Percentiles rank a stretch among this genome's conserved stretches.
phyloP scores from a whole-genome alignment of 2,113 vertebrate species.

The Cephalopholis sonnerati region DNA sequence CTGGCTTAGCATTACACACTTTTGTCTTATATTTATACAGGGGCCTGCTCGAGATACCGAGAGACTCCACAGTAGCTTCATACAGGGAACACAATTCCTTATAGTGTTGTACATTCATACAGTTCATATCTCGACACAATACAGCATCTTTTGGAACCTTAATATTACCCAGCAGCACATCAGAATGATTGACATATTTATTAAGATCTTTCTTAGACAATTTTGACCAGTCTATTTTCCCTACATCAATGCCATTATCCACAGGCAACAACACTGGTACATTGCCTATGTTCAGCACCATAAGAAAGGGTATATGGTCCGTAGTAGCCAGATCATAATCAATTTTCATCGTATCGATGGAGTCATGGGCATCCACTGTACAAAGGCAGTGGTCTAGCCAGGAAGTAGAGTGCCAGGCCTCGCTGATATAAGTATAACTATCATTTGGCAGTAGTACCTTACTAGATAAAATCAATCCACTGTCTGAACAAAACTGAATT shows the following conservation, averaged over 20 bases:
- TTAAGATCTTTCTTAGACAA: no score
- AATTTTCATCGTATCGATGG: background rate
- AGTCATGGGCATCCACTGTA: background rate
- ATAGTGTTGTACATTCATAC: background rate
- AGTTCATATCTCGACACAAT: background rate
- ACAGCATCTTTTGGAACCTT: background rate
- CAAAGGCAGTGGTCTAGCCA: background rate
- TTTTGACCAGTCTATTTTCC: background rate
- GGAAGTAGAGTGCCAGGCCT: background rate
- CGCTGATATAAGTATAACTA: background rate
- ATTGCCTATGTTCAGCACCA: background rate
- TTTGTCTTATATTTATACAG: background rate
- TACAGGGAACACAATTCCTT: background rate
- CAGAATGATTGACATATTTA: no score
- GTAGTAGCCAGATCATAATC: background rate
- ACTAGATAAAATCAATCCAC: constrained; percentile 4
- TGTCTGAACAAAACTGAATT: background rate
- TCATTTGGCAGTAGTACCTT: constrained; percentile 2
- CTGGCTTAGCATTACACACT: background rate
- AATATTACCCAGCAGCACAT: background rate
- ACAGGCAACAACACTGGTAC: background rate
- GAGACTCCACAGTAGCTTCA: background rate
- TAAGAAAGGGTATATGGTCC: background rate
- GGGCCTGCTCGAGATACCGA: background rate
- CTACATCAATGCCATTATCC: background rate